Conservation (phyloP, 2,797 vertebrate species). For the Lacerta bilineata region DNA sequence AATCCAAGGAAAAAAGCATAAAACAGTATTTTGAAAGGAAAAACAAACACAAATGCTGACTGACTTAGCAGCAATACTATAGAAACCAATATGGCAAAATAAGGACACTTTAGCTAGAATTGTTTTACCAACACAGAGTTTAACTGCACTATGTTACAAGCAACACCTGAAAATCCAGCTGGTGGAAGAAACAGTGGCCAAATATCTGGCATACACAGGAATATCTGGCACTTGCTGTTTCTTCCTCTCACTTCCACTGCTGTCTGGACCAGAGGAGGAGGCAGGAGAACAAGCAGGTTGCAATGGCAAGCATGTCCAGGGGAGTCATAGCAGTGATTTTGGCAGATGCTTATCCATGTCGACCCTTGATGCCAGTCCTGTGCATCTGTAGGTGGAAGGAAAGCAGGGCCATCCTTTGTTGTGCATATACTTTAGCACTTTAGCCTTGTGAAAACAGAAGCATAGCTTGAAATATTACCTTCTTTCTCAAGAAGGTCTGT, state of each 20-base stretch:
- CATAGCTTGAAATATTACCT: too few relatives aligned
- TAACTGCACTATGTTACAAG: conserved; percentile 18
- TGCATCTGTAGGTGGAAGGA: too few relatives aligned
- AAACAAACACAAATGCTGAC: conserved; percentile 18
- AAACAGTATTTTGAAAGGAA: conserved; percentile 42
- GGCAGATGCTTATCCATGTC: too few relatives aligned
- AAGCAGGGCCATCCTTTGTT: too few relatives aligned
- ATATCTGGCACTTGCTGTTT: not conserved
- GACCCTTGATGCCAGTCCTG: too few relatives aligned
- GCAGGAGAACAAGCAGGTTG: too few relatives aligned
- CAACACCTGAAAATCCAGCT: conserved; percentile 29
- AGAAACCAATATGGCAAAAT: conserved; percentile 37
- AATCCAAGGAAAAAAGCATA: conserved; percentile 39
- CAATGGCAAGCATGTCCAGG: too few relatives aligned
- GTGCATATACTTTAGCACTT: too few relatives aligned
- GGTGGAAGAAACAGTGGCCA: not conserved
- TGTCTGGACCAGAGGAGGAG: too few relatives aligned
- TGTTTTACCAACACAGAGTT: not conserved
- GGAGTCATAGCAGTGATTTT: too few relatives aligned
- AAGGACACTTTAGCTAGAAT: not conserved
- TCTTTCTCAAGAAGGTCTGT: too few relatives aligned
- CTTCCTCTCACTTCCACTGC: too few relatives aligned
- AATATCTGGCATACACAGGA: not conserved
- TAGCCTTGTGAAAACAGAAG: not conserved
- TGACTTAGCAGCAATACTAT: not conserved